These are phyloP conservation scores for Oscheius sp. DNA, from an alignment of 2,888 invertebrate genomes.

Conservation along the genomic window DNA sequence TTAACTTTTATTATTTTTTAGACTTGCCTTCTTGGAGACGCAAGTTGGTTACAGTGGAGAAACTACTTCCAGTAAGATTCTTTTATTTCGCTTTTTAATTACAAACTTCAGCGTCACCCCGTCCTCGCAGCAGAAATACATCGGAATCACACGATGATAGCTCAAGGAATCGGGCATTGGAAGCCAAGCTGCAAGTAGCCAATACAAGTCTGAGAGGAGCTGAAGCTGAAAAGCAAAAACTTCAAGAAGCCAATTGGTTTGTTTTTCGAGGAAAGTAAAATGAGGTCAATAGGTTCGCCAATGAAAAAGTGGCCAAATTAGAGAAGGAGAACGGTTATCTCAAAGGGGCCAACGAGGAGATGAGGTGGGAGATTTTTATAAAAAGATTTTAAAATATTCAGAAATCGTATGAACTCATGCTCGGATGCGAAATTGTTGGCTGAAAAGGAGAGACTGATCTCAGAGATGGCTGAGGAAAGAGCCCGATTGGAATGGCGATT, in stretches of 20 bases:
- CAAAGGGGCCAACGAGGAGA: constrained; percentile 47
- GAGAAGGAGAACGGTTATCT: constrained; percentile 50
- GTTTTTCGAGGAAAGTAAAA: no score
- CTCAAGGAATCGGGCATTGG: constrained; percentile 32
- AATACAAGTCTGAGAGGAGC: constrained; percentile 35
- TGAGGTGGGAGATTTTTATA: constrained; percentile 34
- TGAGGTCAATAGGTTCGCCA: constrained; percentile 38
- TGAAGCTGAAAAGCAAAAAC: constrained; percentile 46
- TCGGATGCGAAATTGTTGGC: constrained; percentile 41
- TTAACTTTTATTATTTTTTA: not conserved
- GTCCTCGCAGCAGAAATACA: constrained; percentile 31
- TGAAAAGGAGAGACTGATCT: constrained; percentile 46
- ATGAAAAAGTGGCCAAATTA: constrained; percentile 45
- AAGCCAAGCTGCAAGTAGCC: constrained; percentile 42
- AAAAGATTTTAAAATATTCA: constrained; percentile 6
- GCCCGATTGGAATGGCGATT: constrained; percentile 58
- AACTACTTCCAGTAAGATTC: constrained; percentile 13
- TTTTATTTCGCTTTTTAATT: not conserved
- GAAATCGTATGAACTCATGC: constrained; percentile 39
- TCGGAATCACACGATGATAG: constrained; percentile 33
- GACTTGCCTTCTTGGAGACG: constrained; percentile 32
- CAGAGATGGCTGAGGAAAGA: constrained; percentile 55
- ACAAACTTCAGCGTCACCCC: not conserved
- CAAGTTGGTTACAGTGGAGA: constrained; percentile 39
- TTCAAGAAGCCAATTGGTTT: constrained; percentile 50